Evolutionary conservation across 2,888 invertebrate genomes (phyloP).

Genomic region (Creontiades dilutus): DNA sequence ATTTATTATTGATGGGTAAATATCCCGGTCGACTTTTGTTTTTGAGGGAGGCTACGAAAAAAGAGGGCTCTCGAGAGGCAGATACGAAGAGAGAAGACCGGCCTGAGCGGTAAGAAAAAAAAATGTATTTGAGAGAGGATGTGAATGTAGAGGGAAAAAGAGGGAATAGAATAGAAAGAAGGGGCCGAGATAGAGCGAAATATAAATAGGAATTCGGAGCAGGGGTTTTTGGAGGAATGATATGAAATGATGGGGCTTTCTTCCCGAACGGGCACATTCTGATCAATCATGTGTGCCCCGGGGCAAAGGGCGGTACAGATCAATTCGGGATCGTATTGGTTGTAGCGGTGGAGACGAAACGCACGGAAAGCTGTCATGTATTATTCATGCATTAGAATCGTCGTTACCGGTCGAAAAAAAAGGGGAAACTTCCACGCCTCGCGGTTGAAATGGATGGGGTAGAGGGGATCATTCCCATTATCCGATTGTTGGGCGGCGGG

Average conservation of each 20-base stretch:
- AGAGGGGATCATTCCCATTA: neutral
- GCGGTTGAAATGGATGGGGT: neutral
- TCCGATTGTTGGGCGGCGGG: neutral
- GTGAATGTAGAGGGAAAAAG: constrained; percentile 14
- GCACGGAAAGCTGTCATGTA: constrained; percentile 64
- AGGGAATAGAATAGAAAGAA: neutral
- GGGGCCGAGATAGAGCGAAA: constrained; percentile 30
- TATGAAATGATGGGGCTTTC: constrained; percentile 61
- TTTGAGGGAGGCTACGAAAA: neutral
- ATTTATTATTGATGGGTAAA: constrained; percentile 32
- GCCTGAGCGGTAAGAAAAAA: neutral
- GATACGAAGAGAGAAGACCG: neutral
- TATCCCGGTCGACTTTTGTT: neutral
- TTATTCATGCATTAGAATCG: constrained; percentile 62
- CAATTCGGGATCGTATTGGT: constrained; percentile 54
- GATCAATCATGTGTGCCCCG: constrained; percentile 49
- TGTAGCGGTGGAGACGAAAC: neutral
- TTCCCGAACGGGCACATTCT: constrained; percentile 53
- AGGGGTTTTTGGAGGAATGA: constrained; percentile 37
- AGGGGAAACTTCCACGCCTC: neutral
- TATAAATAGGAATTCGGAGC: constrained; percentile 58
- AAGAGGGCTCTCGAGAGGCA: neutral
- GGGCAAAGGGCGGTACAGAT: constrained; percentile 59
- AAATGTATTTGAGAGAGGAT: constrained; percentile 26
- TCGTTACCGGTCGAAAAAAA: constrained; percentile 45